Base-by-base conservation (phyloP, 35 echinoderm and acorn worm species). In the Heliocidaris erythrogramma region DNA sequence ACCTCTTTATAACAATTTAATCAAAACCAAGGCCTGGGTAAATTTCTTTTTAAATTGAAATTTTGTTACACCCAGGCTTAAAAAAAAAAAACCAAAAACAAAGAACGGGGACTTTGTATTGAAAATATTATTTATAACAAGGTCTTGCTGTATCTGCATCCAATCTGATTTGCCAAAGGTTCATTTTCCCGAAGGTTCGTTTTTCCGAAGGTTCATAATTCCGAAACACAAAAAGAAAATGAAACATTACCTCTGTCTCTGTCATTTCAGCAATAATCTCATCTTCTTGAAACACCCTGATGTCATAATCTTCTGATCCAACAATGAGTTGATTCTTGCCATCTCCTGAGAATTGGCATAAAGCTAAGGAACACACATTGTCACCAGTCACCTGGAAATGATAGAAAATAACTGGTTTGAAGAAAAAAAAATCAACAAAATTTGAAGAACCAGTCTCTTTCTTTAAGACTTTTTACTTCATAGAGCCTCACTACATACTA, bases 251-350 rank as follows among this genome's bases (percentile, higher is more conserved):
- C 97, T 99, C 98, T 71, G 98, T 99, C 85, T 99, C 98, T 59
- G 98, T 97, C 98, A 99, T 99, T 94, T 99, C 98, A 88, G 98
- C 96, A 92, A 99, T 97, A 31, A 99, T 97, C 94, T 99, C 98
- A 92, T 99, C 98, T 86, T 99, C 97, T 53, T 96, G 96, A 92
- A 99, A 99, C 24, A 99, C 96, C 35, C 98, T 96, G 94, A 99
- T 97, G 86, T 97, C 98, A 49, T 97, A 99, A 96, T 99, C 98
- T 94, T 99, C 98, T 11, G 98, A 99, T 30, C 98, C 98, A 24
- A 97, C 98, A 10, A 97, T 95, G 78, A 99, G 94, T 61, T 99
- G 97, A 47, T 97, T 87, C n/a, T 95, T 96, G 11, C 98, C 98
- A 86, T 97, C 96, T 49, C 94, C 96, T 69, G 91, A 94, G 92